A percentile compares a stretch with the other conserved stretches of the same genome.
phyloP scores from a whole-genome alignment of 2,113 vertebrate genomes.

The Cynoglossus semilaevis region DNA sequence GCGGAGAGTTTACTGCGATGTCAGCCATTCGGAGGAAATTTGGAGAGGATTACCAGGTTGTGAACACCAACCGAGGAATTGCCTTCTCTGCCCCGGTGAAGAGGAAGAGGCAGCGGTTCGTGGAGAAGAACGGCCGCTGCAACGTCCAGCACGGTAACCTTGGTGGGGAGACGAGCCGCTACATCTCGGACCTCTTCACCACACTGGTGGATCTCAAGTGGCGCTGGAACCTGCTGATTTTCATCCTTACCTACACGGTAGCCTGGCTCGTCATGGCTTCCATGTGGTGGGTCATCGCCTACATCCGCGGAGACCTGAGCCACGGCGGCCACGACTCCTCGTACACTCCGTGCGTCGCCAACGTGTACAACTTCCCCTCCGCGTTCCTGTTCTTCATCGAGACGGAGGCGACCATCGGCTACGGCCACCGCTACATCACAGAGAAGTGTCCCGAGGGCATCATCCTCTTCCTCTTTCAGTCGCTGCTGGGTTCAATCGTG shows the following conservation, averaged over 20 bases:
- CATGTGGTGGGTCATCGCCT: slow-evolving; percentile 91
- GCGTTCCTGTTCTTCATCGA: slow-evolving; percentile 90
- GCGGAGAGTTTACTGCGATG: slow-evolving; percentile 58
- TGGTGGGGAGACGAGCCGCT: slow-evolving; percentile 84
- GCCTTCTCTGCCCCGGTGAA: slow-evolving; percentile 74
- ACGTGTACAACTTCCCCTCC: slow-evolving; percentile 89
- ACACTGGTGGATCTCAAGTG: slow-evolving; percentile 90
- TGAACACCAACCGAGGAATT: slow-evolving; percentile 67
- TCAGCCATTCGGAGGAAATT: slow-evolving; percentile 81
- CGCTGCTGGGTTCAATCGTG: slow-evolving; percentile 85
- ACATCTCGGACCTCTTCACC: slow-evolving; percentile 86
- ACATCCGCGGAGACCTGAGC: slow-evolving; percentile 83
- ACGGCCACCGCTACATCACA: slow-evolving; percentile 85
- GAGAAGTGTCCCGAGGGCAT: slow-evolving; percentile 88
- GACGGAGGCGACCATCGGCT: slow-evolving; percentile 88
- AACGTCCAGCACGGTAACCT: slow-evolving; percentile 89
- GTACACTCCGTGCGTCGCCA: slow-evolving; percentile 85
- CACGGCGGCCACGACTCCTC: slow-evolving; percentile 70
- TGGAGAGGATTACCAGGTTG: slow-evolving; percentile 83
- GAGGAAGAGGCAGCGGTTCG: slow-evolving; percentile 84
- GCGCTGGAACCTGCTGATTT: slow-evolving; percentile 89
- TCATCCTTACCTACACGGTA: slow-evolving; percentile 85
- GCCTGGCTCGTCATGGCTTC: slow-evolving; percentile 90
- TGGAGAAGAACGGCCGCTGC: slow-evolving; percentile 89
- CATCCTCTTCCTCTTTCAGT: slow-evolving; percentile 88